phyloP scores from a whole-genome alignment of 1,140 invertebrate genomes.

The Ips typographus region DNA sequence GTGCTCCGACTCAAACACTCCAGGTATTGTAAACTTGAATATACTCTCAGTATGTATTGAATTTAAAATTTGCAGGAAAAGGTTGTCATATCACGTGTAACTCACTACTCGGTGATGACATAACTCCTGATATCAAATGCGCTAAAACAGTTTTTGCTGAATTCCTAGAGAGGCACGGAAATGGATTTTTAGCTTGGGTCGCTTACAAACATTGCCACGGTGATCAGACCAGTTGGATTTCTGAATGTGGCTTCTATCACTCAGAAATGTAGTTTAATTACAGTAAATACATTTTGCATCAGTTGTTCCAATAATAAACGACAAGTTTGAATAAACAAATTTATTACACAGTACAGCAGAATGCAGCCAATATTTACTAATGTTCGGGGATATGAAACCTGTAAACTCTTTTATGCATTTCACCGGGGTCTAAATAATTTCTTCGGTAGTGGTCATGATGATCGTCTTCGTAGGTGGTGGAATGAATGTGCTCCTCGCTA shows the following conservation, averaged over 20 bases:
- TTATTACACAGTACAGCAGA: no score
- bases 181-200: constrained; percentile 35
- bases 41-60: no score
- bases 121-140: constrained; percentile 25
- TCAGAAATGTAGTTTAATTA: no score
- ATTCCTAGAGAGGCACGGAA: neutral
- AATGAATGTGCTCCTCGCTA: constrained; percentile 73
- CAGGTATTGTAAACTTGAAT: constrained; percentile 7
- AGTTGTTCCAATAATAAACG: no score
- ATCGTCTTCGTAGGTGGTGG: constrained; percentile 69
- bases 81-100: constrained; percentile 32
- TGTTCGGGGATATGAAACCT: constrained; percentile 23
- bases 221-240: constrained; percentile 21
- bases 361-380: constrained; percentile 2
- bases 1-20: constrained; percentile 30
- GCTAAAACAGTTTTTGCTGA: constrained; percentile 26
- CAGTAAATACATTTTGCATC: no score
- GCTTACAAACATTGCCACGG: constrained; percentile 29
- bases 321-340: no score
- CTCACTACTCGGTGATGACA: constrained; percentile 23
- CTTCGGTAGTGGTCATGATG: constrained; percentile 60
- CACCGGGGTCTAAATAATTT: constrained; percentile 26
- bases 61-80: constrained; percentile 16
- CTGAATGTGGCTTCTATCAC: constrained; percentile 9
- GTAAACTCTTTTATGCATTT: constrained; percentile 26